phyloP scores from a whole-genome alignment of 2,113 vertebrate genomes.

The Pithys albifrons region DNA sequence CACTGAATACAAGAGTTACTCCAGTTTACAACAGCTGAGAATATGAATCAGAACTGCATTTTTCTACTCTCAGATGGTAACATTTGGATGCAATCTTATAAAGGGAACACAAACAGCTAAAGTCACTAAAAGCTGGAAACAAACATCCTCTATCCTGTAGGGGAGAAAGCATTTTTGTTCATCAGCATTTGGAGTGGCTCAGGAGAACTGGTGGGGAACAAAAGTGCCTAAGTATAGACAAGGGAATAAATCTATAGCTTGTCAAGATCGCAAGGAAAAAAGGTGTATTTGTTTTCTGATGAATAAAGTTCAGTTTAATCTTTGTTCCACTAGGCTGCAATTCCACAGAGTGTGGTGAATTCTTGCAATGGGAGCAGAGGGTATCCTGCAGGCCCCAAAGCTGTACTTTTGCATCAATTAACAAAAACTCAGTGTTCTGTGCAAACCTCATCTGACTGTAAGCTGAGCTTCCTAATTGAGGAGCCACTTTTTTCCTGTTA shows the following conservation, averaged over 20 bases:
- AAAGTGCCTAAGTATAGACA: background rate
- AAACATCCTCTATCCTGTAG: background rate
- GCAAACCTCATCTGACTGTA: constrained; percentile 48
- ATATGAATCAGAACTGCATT: background rate
- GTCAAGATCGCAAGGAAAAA: background rate
- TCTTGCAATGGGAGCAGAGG: background rate
- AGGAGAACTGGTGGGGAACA: background rate
- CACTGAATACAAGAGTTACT: background rate
- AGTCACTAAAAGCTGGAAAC: background rate
- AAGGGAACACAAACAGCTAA: background rate
- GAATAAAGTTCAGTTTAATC: constrained; percentile 29
- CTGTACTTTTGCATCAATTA: constrained; percentile 46
- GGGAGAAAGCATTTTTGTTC: background rate
- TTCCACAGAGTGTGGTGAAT: background rate
- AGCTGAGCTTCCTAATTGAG: constrained; percentile 20
- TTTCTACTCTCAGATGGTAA: background rate
- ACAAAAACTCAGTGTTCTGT: constrained; percentile 44
- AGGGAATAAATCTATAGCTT: background rate
- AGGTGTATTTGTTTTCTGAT: constrained; percentile 6
- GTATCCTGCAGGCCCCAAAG: constrained; percentile 33
- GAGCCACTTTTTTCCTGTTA: background rate
- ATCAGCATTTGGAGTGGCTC: background rate
- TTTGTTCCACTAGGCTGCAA: constrained; percentile 33
- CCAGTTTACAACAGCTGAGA: background rate
- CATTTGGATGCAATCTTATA: background rate